phyloP scores from a whole-genome alignment of 2,797 vertebrate species.

The Kryptopterus vitreolus region DNA sequence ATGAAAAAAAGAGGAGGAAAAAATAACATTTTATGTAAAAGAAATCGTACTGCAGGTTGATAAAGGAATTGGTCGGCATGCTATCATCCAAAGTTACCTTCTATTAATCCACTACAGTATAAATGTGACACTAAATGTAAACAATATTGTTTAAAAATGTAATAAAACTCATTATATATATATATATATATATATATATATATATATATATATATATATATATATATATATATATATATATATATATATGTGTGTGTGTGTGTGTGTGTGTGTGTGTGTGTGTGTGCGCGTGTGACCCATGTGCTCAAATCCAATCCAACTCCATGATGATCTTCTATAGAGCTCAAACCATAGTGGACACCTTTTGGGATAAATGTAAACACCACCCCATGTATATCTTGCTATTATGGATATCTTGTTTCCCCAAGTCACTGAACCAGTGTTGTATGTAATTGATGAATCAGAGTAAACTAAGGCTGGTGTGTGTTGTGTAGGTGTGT shows the following conservation, averaged over 20 bases:
- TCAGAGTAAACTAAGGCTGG: neutral
- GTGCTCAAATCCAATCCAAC: no score
- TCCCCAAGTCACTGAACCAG: neutral
- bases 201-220: no score
- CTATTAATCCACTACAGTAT: neutral
- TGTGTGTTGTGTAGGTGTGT: conserved; percentile 9
- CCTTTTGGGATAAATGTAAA: no score
- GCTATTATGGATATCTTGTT: neutral
- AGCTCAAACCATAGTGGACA: no score
- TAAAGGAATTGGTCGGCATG: neutral
- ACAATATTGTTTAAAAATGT: neutral
- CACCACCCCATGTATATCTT: neutral
- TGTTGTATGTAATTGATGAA: conserved; percentile 5
- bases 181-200: no score
- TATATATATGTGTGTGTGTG: no score
- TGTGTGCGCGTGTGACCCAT: no score
- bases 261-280: no score
- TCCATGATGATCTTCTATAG: no score
- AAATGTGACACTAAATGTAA: conserved; percentile 21
- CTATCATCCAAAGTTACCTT: neutral
- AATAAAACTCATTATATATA: no score
- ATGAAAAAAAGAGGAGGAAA: neutral
- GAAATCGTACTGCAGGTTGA: neutral
- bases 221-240: no score
- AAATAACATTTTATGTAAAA: neutral